Conservation (phyloP, 2,113 vertebrate genomes). For the Grammatotria lemairii region DNA sequence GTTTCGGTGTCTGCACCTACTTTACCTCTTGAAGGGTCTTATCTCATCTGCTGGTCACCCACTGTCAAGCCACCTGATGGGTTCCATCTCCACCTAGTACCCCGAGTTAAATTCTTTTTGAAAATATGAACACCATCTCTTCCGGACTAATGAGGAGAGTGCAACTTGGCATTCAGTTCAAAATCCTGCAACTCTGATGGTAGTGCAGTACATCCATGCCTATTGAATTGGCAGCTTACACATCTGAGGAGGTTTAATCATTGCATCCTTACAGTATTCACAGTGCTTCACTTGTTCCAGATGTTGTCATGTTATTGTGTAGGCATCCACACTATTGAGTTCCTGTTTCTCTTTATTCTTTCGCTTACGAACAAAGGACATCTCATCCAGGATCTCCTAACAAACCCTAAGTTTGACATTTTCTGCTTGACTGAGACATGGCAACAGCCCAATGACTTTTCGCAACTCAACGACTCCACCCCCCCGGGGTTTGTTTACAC, state of each 20-base stretch:
- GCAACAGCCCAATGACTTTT: background rate
- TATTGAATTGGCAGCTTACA: background rate
- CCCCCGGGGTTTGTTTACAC: too few species aligned
- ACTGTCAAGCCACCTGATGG: background rate
- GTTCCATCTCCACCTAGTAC: background rate
- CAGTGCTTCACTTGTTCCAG: background rate
- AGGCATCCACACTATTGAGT: background rate
- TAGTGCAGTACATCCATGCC: background rate
- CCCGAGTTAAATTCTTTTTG: background rate
- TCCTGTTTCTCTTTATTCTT: background rate
- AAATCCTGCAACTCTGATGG: background rate
- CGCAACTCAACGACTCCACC: too few species aligned
- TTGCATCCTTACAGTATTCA: background rate
- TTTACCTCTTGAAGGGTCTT: background rate
- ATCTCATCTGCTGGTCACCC: background rate
- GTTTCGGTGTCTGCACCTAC: background rate
- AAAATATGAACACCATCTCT: background rate
- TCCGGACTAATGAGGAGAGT: background rate
- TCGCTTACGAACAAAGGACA: background rate
- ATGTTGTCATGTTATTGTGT: background rate
- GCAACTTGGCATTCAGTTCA: background rate
- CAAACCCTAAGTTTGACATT: background rate
- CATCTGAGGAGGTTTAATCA: background rate
- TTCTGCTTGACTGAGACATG: background rate
- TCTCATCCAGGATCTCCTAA: background rate